Evolutionary conservation across 2,113 vertebrate genomes (phyloP), one percentile per base, ranked within the genome.

Genomic region (Vulpes lagopus): DNA sequence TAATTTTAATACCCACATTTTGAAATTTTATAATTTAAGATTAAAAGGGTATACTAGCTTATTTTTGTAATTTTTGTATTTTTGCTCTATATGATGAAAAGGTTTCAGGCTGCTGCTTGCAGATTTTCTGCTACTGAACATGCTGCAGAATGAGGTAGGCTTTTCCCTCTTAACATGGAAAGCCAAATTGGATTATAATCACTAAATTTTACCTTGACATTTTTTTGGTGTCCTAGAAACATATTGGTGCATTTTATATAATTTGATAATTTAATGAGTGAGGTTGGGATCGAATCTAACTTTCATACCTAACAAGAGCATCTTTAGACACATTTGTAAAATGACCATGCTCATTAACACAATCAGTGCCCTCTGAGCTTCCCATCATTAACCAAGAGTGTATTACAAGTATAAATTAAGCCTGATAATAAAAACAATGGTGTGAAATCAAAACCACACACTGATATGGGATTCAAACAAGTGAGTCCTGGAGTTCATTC

Each of bases 311-410:
- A 85, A 55, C 35, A 88, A 87, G 14, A 83, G 3, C 67, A 78
- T 59, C 74, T 71, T 92, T 38, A 94, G 83, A 8, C 15, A 32
- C 8, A 95, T 87, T 90, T 92, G 25, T 94, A 95, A 81, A 97
- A 95, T 87, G 38, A 69, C 17, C 91, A 9, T 62, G 10, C 79
- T 76, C 35, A 64, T 95, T 60, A 88, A 35, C 15, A 84, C 19
- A 93, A 22, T 67, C 62, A 60, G 25, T 81, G n/a, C 79, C 89
- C 67, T 49, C 49, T 80, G 51, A 83, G 53, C 30, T 76, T 89
- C 22, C 17, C n/a, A 82, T 71, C 35, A 90, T 87, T 95, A 86
- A 82, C 38, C 59, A 81, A 64, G 5, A 91, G 4, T 49, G 59
- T 4, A 64, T 89, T 88, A 64, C 51, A 8, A 12, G 20, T 89